phyloP scores from a whole-genome alignment of 2,888 invertebrate species.

The Cephus sareptanus region DNA sequence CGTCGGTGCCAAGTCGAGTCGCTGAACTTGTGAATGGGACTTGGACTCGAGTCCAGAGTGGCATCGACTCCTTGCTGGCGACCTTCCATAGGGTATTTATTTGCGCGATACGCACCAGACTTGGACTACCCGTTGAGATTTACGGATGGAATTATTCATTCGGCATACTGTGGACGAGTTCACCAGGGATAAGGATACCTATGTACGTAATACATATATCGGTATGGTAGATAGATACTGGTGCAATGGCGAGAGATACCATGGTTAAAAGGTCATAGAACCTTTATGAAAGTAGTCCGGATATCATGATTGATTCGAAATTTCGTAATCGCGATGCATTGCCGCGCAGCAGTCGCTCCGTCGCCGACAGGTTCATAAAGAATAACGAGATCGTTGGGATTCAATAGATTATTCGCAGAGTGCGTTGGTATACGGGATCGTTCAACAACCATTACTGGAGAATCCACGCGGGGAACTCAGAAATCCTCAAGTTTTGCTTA shows the following conservation, averaged over 20 bases:
- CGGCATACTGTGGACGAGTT: background rate
- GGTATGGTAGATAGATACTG: background rate
- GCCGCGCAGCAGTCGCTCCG: background rate
- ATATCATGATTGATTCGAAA: background rate
- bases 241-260: background rate
- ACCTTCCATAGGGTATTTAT: background rate
- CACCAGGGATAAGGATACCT: background rate
- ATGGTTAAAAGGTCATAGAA: background rate
- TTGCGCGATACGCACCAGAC: background rate
- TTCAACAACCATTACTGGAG: background rate
- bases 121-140: background rate
- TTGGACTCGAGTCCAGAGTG: background rate
- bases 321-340: background rate
- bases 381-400: background rate
- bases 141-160: background rate
- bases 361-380: background rate
- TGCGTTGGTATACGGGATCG: background rate
- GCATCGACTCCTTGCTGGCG: background rate
- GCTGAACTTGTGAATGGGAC: conserved; percentile 19
- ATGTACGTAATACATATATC: background rate
- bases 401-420: background rate
- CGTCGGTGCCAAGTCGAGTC: conserved; percentile 9
- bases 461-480: background rate
- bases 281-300: background rate
- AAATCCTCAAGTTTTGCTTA: conserved; percentile 1